Conservation (phyloP, 2,113 vertebrate species). For the Anthoscopus minutus region DNA sequence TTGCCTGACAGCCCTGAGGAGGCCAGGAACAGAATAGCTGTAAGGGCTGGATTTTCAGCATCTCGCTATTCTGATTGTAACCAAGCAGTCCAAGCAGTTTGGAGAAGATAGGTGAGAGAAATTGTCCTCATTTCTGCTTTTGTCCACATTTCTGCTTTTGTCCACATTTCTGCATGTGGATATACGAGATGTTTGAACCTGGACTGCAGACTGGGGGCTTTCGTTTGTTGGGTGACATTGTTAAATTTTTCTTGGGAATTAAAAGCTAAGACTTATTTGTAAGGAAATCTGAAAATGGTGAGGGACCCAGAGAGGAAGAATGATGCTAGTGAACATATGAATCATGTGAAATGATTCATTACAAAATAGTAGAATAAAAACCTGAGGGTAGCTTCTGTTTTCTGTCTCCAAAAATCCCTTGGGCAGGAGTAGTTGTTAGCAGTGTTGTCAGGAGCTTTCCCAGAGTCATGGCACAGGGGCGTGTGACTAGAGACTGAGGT, state of each 20-base stretch:
- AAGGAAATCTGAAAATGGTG: not conserved
- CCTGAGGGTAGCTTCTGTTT: not conserved
- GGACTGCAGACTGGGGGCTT: not conserved
- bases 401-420: not conserved
- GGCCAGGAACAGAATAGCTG: not conserved
- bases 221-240: not conserved
- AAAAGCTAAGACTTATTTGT: not conserved
- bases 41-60: not conserved
- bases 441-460: not conserved
- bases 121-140: not conserved
- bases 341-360: not conserved
- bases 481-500: not conserved
- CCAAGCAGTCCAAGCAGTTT: not conserved
- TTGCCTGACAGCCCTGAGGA: not conserved
- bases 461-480: not conserved
- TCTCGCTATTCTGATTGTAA: not conserved
- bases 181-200: not conserved
- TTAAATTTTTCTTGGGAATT: not conserved
- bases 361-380: not conserved
- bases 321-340: not conserved
- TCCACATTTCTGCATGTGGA: not conserved
- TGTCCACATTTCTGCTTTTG: not conserved
- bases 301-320: not conserved
- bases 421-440: not conserved
- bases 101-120: not conserved